These are phyloP conservation scores for Diacarnus erythraeanus DNA, from an alignment of 37 sponge, comb jelly and placozoan genomes.

Conservation along the genomic window DNA sequence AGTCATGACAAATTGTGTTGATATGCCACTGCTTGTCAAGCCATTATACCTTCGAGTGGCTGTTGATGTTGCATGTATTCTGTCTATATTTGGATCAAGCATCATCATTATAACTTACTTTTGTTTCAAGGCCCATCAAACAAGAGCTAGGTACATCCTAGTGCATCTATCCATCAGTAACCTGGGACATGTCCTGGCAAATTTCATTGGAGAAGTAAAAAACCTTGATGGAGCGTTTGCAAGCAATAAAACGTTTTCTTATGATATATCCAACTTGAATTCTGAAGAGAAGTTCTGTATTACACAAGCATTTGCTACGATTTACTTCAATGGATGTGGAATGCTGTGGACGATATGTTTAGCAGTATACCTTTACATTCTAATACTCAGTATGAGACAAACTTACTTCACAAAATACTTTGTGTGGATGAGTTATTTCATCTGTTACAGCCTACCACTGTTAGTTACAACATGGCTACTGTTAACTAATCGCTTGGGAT, in stretches of 20 bases:
- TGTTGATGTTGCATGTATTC: conserved; percentile 28
- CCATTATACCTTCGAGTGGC: neutral
- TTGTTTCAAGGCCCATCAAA: conserved; percentile 38
- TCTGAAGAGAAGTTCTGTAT: conserved; percentile 3
- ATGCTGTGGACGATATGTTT: conserved; percentile 58
- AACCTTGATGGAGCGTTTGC: conserved; percentile 27
- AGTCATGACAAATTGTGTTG: no score
- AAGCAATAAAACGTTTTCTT: neutral
- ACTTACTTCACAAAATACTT: neutral
- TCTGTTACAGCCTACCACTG: conserved; percentile 56
- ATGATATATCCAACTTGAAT: neutral
- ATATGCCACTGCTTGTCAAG: conserved; percentile 4
- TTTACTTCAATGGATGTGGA: conserved; percentile 25
- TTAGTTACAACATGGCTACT: conserved; percentile 48
- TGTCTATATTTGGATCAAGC: conserved; percentile 57
- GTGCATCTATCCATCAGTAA: conserved; percentile 67
- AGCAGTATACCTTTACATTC: conserved; percentile 52
- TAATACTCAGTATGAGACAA: neutral
- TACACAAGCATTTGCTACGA: conserved; percentile 23
- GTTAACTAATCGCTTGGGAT: conserved; percentile 35
- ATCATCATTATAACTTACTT: conserved; percentile 66
- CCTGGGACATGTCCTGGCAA: conserved; percentile 29
- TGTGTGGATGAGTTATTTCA: neutral
- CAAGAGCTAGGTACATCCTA: conserved; percentile 37
- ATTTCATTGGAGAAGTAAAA: conserved; percentile 36